phyloP scores from a whole-genome alignment of 2,113 vertebrate genomes.

The Pavo muticus region DNA sequence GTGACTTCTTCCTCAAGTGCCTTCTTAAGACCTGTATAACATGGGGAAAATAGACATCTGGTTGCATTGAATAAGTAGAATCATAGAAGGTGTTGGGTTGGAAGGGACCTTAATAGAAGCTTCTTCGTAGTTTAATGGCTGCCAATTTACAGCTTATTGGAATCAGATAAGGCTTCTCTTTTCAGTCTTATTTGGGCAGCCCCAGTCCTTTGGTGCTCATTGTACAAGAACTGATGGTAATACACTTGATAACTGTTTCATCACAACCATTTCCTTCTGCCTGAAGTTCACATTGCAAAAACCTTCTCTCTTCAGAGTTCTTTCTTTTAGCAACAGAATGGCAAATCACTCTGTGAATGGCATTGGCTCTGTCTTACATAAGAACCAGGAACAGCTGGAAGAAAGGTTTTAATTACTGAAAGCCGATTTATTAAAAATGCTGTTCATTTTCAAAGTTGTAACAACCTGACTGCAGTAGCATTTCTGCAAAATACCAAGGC shows the following conservation, averaged over 20 bases:
- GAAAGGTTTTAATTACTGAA: not conserved
- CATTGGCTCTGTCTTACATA: not conserved
- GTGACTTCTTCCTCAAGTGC: not conserved
- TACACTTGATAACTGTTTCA: not conserved
- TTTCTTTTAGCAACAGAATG: not conserved
- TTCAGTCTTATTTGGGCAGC: not conserved
- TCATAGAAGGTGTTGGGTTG: not conserved
- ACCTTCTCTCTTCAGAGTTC: not conserved
- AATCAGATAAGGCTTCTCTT: not conserved
- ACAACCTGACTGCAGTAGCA: not conserved
- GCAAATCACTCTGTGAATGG: not conserved
- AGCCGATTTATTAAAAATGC: not conserved
- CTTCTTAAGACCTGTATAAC: not conserved
- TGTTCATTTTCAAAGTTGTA: not conserved
- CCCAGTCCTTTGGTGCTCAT: not conserved
- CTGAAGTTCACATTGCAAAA: not conserved
- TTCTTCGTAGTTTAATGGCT: not conserved
- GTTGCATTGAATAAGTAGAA: not conserved
- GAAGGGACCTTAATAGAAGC: not conserved
- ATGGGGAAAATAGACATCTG: not conserved
- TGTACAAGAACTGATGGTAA: not conserved
- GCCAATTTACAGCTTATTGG: not conserved
- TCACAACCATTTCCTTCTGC: not conserved
- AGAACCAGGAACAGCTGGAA: not conserved
- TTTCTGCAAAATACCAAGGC: slow-evolving; percentile 48